Evolutionary conservation across 2,888 invertebrate species (phyloP).

Genomic region (Synergus umbraculus): DNA sequence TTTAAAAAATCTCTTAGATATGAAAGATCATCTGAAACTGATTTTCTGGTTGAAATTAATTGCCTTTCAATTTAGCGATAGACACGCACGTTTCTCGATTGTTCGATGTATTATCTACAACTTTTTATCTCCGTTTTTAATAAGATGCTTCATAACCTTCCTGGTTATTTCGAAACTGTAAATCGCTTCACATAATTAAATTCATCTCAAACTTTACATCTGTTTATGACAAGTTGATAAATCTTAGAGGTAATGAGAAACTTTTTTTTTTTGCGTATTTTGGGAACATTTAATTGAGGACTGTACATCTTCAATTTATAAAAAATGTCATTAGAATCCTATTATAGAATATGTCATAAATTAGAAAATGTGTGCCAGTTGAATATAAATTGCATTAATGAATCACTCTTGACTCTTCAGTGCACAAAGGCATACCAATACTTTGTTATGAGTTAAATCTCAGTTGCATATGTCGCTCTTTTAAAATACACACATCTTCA

Average conservation of each 20-base stretch:
- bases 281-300: not conserved
- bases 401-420: slow-evolving; percentile 25
- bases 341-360: slow-evolving; percentile 26
- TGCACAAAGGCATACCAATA: slow-evolving; percentile 31
- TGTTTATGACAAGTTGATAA: not conserved
- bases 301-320: not conserved
- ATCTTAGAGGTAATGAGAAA: not conserved
- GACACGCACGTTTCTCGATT: not conserved
- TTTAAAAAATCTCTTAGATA: not conserved
- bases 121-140: not conserved
- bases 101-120: not conserved
- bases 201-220: not conserved
- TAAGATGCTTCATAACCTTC: slow-evolving; percentile 3
- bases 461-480: not conserved
- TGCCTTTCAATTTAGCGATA: not conserved
- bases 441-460: slow-evolving; percentile 23
- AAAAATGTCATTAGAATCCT: slow-evolving; percentile 12
- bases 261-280: not conserved
- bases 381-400: slow-evolving; percentile 34
- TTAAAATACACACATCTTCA: not conserved
- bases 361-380: slow-evolving; percentile 34
- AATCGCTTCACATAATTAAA: not conserved
- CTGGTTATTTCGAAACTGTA: not conserved
- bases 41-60: not conserved
- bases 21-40: not conserved